Evolutionary conservation across 2,797 vertebrate species (phyloP), one percentile per base, ranked within the genome.

Genomic region (Megaceryle alcyon): DNA sequence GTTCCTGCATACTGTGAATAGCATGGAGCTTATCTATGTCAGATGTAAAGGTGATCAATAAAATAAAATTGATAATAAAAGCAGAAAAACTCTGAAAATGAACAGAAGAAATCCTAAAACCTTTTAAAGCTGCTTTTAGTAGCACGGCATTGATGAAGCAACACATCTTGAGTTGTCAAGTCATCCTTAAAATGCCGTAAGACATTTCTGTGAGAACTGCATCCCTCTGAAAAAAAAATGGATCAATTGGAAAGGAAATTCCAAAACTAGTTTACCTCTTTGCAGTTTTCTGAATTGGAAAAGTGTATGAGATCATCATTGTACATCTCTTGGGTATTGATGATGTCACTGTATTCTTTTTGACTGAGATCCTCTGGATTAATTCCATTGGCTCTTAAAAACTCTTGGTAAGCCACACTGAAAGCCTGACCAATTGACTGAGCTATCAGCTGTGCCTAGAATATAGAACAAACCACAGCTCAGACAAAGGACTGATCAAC

Each of bases 251-350:
- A 82, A 92, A 87, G 56, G 26, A 73, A 81, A 82, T 61, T 89
- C 22, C 76, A 44, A 61, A 92, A 41, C 14, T 15, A 19, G 19
- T 84, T 96, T 95, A 99, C 99, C 99, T 99, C 99, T 98, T 99
- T 99, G 98, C 99, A 99, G 98, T 99, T 99, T 93, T 99, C 99
- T 0, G 99, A 99, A 98, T 99, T 99, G 88, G 99, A 99, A 97
- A 99, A 99, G 97, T 99, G 99, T 97, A 99, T 99, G 91, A 99
- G 99, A 96, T 99, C 99, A 17, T 99, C 99, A 7, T 99, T 99
- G 98, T 99, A 99, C 99, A 99, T 99, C 97, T 99, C 99, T 96
- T 99, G 99, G 59, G 99, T 99, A 95, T 99, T 99, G 98, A 99
- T 99, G 97, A 99, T 99, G 97, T 99, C 99, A 19, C 99, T 99